Evolutionary conservation across 2,113 vertebrate genomes (phyloP).

Genomic region (Taurulus bubalis): DNA sequence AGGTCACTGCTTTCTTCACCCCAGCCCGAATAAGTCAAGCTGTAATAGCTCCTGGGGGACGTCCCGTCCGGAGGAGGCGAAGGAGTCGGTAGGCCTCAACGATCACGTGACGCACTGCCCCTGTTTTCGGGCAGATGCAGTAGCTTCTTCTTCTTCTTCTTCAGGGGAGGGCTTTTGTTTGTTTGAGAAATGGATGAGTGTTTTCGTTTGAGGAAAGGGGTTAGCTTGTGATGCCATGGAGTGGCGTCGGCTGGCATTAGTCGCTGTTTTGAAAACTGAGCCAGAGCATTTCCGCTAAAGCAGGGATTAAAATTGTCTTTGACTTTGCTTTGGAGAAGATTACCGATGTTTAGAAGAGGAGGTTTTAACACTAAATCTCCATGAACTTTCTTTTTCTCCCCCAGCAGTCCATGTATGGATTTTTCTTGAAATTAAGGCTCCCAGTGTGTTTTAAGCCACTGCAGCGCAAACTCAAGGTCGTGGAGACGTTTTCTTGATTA

Average conservation of each 20-base stretch:
- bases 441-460: conserved; percentile 17
- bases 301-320: conserved; percentile 41
- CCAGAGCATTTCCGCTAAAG: conserved; percentile 61
- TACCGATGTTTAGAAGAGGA: conserved; percentile 3
- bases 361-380: conserved; percentile 44
- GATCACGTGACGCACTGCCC: conserved; percentile 38
- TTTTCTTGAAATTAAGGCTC: conserved; percentile 26
- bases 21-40: conserved; percentile 74
- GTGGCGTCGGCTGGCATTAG: conserved; percentile 53
- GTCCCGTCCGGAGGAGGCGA: conserved; percentile 56
- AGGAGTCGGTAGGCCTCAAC: conserved; percentile 47
- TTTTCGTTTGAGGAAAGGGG: conserved; percentile 50
- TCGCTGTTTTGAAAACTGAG: conserved; percentile 67
- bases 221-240: conserved; percentile 46
- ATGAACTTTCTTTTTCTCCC: neutral
- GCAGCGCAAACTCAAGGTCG: neutral
- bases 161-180: conserved; percentile 51
- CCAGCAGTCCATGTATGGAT: conserved; percentile 1
- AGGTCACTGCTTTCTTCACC: conserved; percentile 73
- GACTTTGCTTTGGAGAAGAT: conserved; percentile 36
- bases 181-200: conserved; percentile 56
- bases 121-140: conserved; percentile 35
- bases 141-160: conserved; percentile 3
- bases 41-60: conserved; percentile 75
- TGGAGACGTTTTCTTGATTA: conserved; percentile 54